phyloP scores from a whole-genome alignment of 2,888 invertebrate species.

The Xanthia togata region DNA sequence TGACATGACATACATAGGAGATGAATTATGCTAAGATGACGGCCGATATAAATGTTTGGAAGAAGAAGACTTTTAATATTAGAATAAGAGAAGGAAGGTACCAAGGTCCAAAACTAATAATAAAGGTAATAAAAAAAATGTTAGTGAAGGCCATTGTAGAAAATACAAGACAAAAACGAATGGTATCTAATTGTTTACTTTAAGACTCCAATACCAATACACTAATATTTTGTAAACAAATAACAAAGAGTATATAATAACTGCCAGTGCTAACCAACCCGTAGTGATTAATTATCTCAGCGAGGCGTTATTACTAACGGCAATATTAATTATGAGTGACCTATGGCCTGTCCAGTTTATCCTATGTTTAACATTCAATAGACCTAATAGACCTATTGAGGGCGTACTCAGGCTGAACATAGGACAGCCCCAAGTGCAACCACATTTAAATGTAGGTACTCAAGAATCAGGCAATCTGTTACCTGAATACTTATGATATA shows the following conservation, averaged over 20 bases:
- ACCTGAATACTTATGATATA: too few species aligned
- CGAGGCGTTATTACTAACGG: constrained; percentile 1
- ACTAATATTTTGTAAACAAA: constrained; percentile 35
- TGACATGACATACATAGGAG: background rate
- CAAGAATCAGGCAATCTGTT: background rate
- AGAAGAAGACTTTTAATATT: background rate
- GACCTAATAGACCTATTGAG: too few species aligned
- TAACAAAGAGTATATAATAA: constrained; percentile 1
- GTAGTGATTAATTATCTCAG: constrained; percentile 2
- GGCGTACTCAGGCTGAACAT: background rate
- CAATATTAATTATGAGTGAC: constrained; percentile 17
- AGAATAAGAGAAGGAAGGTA: too few species aligned
- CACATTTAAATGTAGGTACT: background rate
- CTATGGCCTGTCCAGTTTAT: constrained; percentile 24
- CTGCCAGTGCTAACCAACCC: constrained; percentile 25
- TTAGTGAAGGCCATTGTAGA: background rate
- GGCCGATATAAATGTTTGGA: background rate
- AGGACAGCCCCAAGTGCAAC: background rate
- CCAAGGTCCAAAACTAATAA: background rate
- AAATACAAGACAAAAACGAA: background rate
- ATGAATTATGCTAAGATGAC: background rate
- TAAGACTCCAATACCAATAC: background rate
- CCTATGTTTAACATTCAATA: constrained; percentile 21
- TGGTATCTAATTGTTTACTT: background rate
- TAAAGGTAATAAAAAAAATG: background rate